Conservation (phyloP, 1,140 invertebrate genomes). For the fruit fly (Drosophila melanogaster) region Release_6_plus_ISO1_MT NT_037436.4:3248501-3249000, state of each 20-base stretch:
- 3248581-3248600: constrained; percentile 72
- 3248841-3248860: too few relatives aligned
- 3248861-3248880: too few relatives aligned
- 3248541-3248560: constrained; percentile 48
- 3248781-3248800: too few relatives aligned
- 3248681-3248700: constrained; percentile 72
- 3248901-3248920: too few relatives aligned
- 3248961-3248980: too few relatives aligned
- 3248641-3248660: constrained; percentile 18
- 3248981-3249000: too few relatives aligned
- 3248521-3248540: constrained; percentile 53
- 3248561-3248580: constrained; percentile 61
- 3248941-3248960: too few relatives aligned
- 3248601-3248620: constrained; percentile 78
- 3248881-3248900: too few relatives aligned
- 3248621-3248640: constrained; percentile 24
- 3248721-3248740: constrained; percentile 49
- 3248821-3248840: too few relatives aligned
- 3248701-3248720: constrained; percentile 21
- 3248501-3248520: constrained; percentile 55
- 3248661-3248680: constrained; percentile 49
- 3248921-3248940: too few relatives aligned
- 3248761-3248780: background rate
- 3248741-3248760: constrained; percentile 31
- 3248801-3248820: too few relatives aligned